Conservation (phyloP, 1,140 invertebrate species). For the Papilio glaucus region DNA sequence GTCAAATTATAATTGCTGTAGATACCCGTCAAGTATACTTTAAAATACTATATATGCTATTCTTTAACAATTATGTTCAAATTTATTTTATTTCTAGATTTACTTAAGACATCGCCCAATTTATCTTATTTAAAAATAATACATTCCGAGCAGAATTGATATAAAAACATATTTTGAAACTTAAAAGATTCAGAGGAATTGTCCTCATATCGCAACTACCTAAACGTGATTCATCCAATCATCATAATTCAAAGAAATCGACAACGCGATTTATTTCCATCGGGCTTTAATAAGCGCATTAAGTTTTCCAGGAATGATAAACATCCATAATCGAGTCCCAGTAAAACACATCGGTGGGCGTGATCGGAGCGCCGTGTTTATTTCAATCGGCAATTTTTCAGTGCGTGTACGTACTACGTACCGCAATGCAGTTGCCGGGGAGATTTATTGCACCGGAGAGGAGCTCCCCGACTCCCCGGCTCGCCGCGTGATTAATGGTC, state of each 20-base stretch:
- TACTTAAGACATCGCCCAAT: too few species aligned
- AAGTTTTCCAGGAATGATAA: conserved; percentile 37
- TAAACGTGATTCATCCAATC: conserved; percentile 16
- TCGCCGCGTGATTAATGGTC: conserved; percentile 72
- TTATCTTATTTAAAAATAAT: too few species aligned
- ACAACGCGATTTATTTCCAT: conserved; percentile 23
- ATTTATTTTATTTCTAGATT: too few species aligned
- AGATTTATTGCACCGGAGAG: conserved; percentile 71
- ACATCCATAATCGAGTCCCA: conserved; percentile 36
- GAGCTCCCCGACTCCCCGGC: conserved; percentile 58
- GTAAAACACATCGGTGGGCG: conserved; percentile 36
- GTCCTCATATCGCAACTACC: too few species aligned
- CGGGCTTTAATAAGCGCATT: conserved; percentile 31
- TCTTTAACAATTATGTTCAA: too few species aligned
- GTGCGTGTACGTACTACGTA: conserved; percentile 60
- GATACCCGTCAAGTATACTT: too few species aligned
- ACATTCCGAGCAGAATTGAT: too few species aligned
- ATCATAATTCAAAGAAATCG: conserved; percentile 23
- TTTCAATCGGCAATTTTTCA: conserved; percentile 77
- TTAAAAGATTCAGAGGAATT: not conserved
- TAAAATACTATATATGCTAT: too few species aligned
- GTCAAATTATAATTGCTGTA: too few species aligned
- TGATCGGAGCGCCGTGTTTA: conserved; percentile 65
- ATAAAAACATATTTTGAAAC: too few species aligned
- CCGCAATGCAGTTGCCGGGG: conserved; percentile 69